A percentile compares a stretch with the other conserved stretches of the same genome.
phyloP scores from a whole-genome alignment of 2,888 invertebrate genomes.

The Drosophila meridiana region DNA sequence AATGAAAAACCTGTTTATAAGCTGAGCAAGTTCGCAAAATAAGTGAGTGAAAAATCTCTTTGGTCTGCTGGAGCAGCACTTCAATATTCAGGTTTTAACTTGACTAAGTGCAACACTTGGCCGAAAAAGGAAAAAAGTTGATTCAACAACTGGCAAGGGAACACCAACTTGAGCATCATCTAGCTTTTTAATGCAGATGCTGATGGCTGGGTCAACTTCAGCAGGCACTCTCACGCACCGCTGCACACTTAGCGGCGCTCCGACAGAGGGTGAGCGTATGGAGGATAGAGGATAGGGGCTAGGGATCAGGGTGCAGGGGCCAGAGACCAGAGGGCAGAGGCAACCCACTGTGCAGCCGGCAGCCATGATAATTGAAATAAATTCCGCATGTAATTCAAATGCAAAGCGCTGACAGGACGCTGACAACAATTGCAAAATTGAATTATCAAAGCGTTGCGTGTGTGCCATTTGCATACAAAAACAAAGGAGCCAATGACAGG shows the following conservation, averaged over 20 bases:
- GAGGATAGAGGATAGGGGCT: background rate
- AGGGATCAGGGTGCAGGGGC: background rate
- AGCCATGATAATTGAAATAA: conserved; percentile 74
- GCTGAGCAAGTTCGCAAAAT: background rate
- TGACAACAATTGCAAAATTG: conserved; percentile 74
- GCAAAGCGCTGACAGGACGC: conserved; percentile 60
- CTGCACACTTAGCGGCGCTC: conserved; percentile 49
- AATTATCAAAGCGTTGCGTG: conserved; percentile 68
- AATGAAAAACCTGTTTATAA: conserved; percentile 1
- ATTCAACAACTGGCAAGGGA: conserved; percentile 58
- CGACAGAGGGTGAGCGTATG: background rate
- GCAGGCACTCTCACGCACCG: conserved; percentile 55
- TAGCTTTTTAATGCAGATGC: conserved; percentile 17
- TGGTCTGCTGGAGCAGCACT: conserved; percentile 45
- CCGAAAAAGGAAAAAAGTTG: conserved; percentile 49
- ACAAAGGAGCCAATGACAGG: conserved; percentile 22
- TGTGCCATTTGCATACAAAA: conserved; percentile 65
- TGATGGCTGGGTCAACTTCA: conserved; percentile 65
- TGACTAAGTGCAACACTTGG: conserved; percentile 52
- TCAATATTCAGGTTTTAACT: conserved; percentile 55
- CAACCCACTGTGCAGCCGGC: conserved; percentile 18
- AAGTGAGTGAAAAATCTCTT: conserved; percentile 31
- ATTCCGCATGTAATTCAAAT: conserved; percentile 73
- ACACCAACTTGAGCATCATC: conserved; percentile 42
- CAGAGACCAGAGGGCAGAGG: background rate